phyloP scores from a whole-genome alignment of 2,113 vertebrate species.

The Vulpes vulpes region DNA sequence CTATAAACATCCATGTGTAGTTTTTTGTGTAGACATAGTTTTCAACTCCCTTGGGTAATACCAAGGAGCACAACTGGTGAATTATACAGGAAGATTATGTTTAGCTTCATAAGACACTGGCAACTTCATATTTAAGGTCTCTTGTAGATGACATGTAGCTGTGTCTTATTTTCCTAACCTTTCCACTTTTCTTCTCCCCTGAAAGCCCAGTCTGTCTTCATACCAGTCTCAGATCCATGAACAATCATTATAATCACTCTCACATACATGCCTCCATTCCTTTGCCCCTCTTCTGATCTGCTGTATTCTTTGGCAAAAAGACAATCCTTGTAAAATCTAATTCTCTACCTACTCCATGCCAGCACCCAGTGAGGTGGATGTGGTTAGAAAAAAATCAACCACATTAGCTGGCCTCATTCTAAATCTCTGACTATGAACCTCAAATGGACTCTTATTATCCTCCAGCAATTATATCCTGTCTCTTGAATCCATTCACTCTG shows the following conservation, averaged over 20 bases:
- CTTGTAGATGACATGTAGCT: background rate
- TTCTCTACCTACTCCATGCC: background rate
- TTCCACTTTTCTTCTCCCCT: background rate
- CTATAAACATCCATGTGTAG: background rate
- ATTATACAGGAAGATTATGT: background rate
- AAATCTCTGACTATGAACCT: background rate
- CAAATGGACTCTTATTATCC: background rate
- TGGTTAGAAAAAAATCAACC: slow-evolving; percentile 2
- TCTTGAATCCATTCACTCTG: background rate
- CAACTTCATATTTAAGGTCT: slow-evolving; percentile 6
- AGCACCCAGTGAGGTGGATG: background rate
- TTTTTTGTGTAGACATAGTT: background rate
- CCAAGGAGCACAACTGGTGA: background rate
- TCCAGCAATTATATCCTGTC: background rate
- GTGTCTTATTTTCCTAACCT: background rate
- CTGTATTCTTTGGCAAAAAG: background rate
- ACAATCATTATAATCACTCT: background rate
- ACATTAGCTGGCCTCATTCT: background rate
- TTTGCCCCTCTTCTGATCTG: background rate
- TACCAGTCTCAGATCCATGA: background rate
- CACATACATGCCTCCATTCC: background rate
- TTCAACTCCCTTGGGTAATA: background rate
- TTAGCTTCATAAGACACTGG: slow-evolving; percentile 16
- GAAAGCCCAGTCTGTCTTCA: background rate
- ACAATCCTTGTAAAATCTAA: background rate